phyloP scores from a whole-genome alignment of 2,888 invertebrate genomes.

The Noctua fimbriata region DNA sequence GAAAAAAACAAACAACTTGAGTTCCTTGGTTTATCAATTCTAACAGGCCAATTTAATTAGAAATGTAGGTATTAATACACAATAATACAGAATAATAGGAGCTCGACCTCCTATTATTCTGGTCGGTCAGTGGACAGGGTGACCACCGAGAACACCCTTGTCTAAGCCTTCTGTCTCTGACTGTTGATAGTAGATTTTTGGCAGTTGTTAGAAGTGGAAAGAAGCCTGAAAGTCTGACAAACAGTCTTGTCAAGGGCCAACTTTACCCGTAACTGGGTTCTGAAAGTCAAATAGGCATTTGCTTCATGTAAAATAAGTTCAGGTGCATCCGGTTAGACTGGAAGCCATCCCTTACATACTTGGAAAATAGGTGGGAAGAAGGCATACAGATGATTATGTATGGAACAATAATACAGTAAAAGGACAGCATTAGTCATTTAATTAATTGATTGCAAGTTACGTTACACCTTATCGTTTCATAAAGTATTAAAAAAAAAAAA shows the following conservation, averaged over 20 bases:
- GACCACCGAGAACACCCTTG: neutral
- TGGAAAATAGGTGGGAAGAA: neutral
- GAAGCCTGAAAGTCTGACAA: neutral
- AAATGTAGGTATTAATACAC: neutral
- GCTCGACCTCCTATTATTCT: neutral
- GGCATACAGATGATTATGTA: neutral
- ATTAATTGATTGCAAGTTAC: constrained; percentile 1
- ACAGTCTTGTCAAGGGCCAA: neutral
- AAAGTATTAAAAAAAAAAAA: neutral
- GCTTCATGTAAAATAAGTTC: neutral
- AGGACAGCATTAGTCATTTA: neutral
- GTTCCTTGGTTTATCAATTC: neutral
- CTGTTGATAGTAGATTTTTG: neutral
- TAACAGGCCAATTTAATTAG: neutral
- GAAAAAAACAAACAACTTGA: neutral
- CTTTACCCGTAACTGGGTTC: neutral
- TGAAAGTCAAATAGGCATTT: neutral
- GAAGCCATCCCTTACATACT: neutral
- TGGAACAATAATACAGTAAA: neutral
- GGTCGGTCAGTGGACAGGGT: neutral
- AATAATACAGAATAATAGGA: neutral
- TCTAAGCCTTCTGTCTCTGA: neutral
- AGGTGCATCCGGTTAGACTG: neutral
- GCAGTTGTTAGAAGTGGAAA: neutral
- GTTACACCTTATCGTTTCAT: constrained; percentile 3